Conservation (phyloP, 2,888 invertebrate species). For the Drosophila nigricruria region DNA sequence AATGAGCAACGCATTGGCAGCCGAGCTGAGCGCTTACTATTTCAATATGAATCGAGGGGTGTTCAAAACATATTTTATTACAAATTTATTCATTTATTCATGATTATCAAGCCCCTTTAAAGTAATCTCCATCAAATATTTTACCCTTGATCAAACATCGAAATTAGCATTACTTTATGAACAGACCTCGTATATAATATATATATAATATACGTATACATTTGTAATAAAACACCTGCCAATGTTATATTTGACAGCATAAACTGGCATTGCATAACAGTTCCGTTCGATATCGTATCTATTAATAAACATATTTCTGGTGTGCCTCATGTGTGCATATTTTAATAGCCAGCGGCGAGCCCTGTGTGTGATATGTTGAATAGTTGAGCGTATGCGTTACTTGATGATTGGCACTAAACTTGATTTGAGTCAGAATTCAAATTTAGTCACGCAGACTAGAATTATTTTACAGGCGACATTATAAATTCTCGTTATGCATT, state of each 20-base stretch:
- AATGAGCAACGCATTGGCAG: conserved; percentile 51
- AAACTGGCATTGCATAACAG: conserved; percentile 3
- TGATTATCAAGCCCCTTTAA: not conserved
- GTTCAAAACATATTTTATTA: not conserved
- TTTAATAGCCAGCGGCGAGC: conserved; percentile 42
- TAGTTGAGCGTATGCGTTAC: conserved; percentile 24
- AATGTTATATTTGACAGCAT: conserved; percentile 1
- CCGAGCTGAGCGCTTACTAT: not conserved
- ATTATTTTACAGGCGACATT: not conserved
- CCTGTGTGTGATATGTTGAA: conserved; percentile 19
- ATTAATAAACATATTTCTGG: conserved; percentile 72
- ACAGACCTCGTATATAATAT: not conserved
- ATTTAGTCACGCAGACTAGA: not conserved
- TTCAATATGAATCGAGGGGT: not conserved
- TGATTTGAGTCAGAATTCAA: not conserved
- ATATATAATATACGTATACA: too few relatives aligned
- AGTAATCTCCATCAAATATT: not conserved
- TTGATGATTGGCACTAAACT: conserved; percentile 16
- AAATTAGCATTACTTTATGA: not conserved
- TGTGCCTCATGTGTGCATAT: conserved; percentile 66
- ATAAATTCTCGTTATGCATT: not conserved
- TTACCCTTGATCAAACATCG: not conserved
- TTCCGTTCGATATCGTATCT: conserved; percentile 43
- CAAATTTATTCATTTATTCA: not conserved
- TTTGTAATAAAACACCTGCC: conserved; percentile 2